Percentiles rank a stretch among this genome's conserved stretches.
Evolutionary conservation across 64 coral and sea anemone species (phyloP).

Genomic region (Dendronephthya gigantea): DNA sequence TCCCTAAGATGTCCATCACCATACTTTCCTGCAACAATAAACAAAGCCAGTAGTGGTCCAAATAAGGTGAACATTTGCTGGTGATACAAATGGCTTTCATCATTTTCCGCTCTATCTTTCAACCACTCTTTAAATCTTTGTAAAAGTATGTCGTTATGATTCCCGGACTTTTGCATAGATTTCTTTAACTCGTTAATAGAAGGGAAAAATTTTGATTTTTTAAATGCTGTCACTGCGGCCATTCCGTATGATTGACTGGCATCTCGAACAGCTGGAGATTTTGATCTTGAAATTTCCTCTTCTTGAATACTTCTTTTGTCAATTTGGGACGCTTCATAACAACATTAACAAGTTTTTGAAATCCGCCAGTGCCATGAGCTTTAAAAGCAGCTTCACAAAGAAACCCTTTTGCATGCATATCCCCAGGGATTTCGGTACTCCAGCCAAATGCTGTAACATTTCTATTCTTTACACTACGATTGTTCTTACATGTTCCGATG

Average conservation of each 20-base stretch:
- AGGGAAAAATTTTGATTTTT: background rate
- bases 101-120: background rate
- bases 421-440: background rate
- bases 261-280: background rate
- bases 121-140: background rate
- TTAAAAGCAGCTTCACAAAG: slow-evolving; percentile 1
- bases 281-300: background rate
- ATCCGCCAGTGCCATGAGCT: background rate
- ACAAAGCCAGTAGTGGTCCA: background rate
- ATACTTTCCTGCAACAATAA: background rate
- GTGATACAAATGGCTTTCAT: background rate
- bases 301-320: background rate
- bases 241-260: background rate
- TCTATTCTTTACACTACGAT: background rate
- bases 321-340: background rate
- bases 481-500: background rate
- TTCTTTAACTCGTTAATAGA: background rate
- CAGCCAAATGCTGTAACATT: background rate
- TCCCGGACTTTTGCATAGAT: background rate
- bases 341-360: background rate
- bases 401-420: background rate
- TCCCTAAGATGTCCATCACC: background rate
- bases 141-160: background rate
- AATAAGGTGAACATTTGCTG: background rate
- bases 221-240: background rate